Conservation (phyloP, 2,888 invertebrate species). For the Pilophorus perplexus region DNA sequence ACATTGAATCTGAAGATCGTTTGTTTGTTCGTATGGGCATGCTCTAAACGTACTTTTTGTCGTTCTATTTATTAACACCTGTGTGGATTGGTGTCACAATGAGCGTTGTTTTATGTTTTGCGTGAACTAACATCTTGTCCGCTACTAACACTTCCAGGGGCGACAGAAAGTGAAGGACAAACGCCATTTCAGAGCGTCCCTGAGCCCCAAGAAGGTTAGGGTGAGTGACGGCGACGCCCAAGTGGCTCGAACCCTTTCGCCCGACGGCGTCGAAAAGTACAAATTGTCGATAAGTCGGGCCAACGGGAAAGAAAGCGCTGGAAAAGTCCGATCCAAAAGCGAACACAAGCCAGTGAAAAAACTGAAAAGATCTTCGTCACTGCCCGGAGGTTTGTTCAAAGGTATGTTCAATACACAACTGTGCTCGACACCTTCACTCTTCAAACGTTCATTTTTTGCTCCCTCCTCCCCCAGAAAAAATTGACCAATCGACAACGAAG, state of each 20-base stretch:
- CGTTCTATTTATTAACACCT: no score
- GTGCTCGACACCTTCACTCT: background rate
- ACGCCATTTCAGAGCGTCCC: background rate
- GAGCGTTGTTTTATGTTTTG: background rate
- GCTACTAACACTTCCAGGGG: conserved; percentile 22
- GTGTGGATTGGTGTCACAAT: no score
- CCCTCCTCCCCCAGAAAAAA: conserved; percentile 2
- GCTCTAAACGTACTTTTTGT: no score
- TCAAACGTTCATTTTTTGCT: background rate
- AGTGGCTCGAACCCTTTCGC: background rate
- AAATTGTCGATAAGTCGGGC: background rate
- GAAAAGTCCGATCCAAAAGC: background rate
- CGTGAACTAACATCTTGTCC: background rate
- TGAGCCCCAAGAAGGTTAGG: conserved; percentile 15
- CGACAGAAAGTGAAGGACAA: conserved; percentile 6
- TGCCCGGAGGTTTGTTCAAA: conserved; percentile 13
- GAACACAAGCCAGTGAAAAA: conserved; percentile 20
- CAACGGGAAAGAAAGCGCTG: background rate
- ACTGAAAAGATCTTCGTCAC: conserved; percentile 22
- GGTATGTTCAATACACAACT: background rate
- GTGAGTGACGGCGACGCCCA: background rate
- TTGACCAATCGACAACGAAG: background rate
- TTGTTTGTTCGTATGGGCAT: no score
- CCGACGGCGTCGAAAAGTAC: conserved; percentile 21
- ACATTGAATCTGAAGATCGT: no score